These are phyloP conservation scores for Spisula subtruncata DNA, from an alignment of 2,888 invertebrate genomes.

Conservation along the genomic window DNA sequence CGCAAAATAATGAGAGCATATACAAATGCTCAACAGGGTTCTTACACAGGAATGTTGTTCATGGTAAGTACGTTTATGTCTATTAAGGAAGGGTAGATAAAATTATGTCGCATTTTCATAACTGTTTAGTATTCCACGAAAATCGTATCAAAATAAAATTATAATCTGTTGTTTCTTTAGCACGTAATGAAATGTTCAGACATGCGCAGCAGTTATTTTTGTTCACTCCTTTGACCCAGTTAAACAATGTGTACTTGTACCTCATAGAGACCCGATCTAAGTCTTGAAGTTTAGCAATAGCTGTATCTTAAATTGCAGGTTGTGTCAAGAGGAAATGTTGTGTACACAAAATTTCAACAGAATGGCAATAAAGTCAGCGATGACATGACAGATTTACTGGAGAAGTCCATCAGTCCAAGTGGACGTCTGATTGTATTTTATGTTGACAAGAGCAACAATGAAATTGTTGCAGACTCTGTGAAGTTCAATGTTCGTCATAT, in stretches of 20 bases:
- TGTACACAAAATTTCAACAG: constrained; percentile 7
- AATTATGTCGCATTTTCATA: too few species aligned
- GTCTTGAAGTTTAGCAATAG: neutral
- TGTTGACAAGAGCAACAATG: constrained; percentile 30
- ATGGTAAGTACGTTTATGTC: constrained; percentile 15
- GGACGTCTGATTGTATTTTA: constrained; percentile 54
- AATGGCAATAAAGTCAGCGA: neutral
- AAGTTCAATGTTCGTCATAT: constrained; percentile 42
- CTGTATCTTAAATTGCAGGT: constrained; percentile 29
- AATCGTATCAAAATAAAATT: too few species aligned
- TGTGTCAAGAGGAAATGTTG: constrained; percentile 40
- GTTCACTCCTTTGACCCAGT: too few species aligned
- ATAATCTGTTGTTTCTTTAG: too few species aligned
- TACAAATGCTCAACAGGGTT: constrained; percentile 22
- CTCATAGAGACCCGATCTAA: too few species aligned
- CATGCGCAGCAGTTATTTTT: too few species aligned
- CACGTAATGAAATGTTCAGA: too few species aligned
- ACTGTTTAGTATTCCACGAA: too few species aligned
- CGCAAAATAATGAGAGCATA: constrained; percentile 8
- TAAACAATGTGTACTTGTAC: too few species aligned
- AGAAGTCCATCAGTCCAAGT: constrained; percentile 24
- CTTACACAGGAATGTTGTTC: constrained; percentile 34
- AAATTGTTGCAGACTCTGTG: constrained; percentile 51
- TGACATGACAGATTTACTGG: neutral
- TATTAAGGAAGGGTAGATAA: too few species aligned